Base-by-base conservation (phyloP, 53 echinoderm and acorn worm species). In the Actinopyga echinites region DNA sequence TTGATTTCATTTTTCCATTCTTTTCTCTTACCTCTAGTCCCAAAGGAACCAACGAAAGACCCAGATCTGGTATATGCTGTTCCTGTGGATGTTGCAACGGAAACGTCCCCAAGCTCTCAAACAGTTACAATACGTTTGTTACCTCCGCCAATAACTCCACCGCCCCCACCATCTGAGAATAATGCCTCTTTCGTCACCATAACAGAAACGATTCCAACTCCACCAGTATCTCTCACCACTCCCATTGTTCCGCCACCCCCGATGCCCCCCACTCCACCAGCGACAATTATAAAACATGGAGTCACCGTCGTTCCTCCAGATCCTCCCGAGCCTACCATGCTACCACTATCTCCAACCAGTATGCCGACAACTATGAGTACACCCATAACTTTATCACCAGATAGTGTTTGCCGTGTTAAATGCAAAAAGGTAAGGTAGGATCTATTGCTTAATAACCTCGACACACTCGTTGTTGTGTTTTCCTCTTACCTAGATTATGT, bases 131-230 rank as follows among this genome's bases (percentile, higher is more conserved):
- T 95, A 35, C 84, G 89, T 34, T 75, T 96, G 66, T 93, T 93
- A 33, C 96, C 96, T 5, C 96, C 96, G 6, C 96, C 96, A 1
- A 93, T 96, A 58, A 96, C 89, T 17, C 93, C 96, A 19, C 93
- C 96, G 5, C 96, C 93, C 20, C 93, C 96, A 12, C 96, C 96
- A 42, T 93, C 96, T 8, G 89, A 54, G 33, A 56, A 52, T 30
- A 78, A 78, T 56, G 52, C 21, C 57, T 71, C 71, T 0, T 20
- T 26, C 7, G 45, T 56, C 4, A 54, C 56, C 0, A 33, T 31
- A 21, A 56, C 54, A 20, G 45, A 43, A 20, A 78, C 78, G 40
- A 68, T 5, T 22, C 68, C 68, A 68, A 17, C 32, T 38, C 68
- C 21, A 5, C n/a, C 34, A 17, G 19, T 44, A 22, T 17, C 55